Conservation (phyloP, 2,113 vertebrate genomes). For the Chloroceryle aenea region DNA sequence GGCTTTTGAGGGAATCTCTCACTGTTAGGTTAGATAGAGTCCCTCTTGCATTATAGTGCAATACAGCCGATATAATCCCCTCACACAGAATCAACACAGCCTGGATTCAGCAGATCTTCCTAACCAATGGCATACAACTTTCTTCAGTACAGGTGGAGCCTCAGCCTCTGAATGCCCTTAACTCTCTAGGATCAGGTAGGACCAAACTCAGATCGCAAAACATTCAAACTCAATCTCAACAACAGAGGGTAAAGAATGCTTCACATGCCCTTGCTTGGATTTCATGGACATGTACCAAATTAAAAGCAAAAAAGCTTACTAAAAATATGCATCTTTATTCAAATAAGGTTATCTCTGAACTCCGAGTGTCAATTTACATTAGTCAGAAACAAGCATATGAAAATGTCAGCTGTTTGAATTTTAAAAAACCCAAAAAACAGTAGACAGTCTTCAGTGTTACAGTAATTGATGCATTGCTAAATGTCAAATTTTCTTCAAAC, state of each 20-base stretch:
- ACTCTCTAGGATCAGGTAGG: neutral
- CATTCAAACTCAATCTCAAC: neutral
- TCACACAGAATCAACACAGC: rapidly evolving
- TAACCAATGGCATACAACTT: no score
- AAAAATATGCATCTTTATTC: slow-evolving; percentile 83
- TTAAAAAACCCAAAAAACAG: neutral
- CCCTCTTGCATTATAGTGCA: neutral
- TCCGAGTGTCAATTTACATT: slow-evolving; percentile 73
- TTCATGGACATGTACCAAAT: neutral
- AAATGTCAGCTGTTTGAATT: slow-evolving; percentile 50
- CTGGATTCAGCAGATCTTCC: neutral
- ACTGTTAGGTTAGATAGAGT: neutral
- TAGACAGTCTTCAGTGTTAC: slow-evolving; percentile 38
- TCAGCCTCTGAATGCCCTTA: neutral
- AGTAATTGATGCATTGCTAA: slow-evolving; percentile 2
- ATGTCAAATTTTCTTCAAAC: slow-evolving; percentile 31
- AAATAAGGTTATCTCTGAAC: slow-evolving; percentile 67
- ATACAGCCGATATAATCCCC: neutral
- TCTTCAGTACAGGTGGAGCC: neutral
- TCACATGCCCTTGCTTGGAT: neutral
- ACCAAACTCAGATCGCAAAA: neutral
- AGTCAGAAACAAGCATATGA: slow-evolving; percentile 44
- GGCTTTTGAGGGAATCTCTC: neutral
- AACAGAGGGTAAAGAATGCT: neutral
- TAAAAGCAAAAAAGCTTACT: slow-evolving; percentile 58